phyloP scores from a whole-genome alignment of 2,797 vertebrate genomes.

The Enteromius trimaculatus region DNA sequence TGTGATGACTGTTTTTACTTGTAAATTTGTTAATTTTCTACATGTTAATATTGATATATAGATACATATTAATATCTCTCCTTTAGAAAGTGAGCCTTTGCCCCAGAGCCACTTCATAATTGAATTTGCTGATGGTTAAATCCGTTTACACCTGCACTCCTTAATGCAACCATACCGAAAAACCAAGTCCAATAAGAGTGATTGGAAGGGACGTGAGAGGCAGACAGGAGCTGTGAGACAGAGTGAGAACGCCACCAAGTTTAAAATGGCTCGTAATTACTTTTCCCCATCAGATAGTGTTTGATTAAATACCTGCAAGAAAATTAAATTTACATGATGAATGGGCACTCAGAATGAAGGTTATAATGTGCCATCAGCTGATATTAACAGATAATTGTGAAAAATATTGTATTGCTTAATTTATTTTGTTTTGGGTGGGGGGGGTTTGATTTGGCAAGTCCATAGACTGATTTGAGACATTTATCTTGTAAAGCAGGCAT shows the following conservation, averaged over 20 bases:
- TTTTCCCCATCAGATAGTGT: constrained; percentile 88
- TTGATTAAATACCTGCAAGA: constrained; percentile 94
- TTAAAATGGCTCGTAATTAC: constrained; percentile 87
- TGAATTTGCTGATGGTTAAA: constrained; percentile 44
- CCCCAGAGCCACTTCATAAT: constrained; percentile 17
- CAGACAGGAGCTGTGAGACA: constrained; percentile 58
- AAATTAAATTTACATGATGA: constrained; percentile 95
- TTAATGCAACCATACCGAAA: constrained; percentile 64
- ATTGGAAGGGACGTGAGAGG: constrained; percentile 65
- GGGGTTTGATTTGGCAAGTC: constrained; percentile 73
- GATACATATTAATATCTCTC: too few relatives aligned
- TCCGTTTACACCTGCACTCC: constrained; percentile 57
- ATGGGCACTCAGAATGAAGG: constrained; percentile 84
- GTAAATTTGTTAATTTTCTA: not conserved
- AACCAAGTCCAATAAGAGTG: constrained; percentile 61
- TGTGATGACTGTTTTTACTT: not conserved
- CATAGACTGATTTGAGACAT: constrained; percentile 69
- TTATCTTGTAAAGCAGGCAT: constrained; percentile 80
- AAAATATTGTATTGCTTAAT: constrained; percentile 82
- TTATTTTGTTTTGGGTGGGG: constrained; percentile 80
- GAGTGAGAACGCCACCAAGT: constrained; percentile 73
- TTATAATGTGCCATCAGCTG: constrained; percentile 84
- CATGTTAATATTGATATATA: not conserved
- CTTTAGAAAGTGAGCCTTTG: not conserved
- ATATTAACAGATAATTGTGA: constrained; percentile 85